Percentiles rank a stretch among this genome's conserved stretches.
Evolutionary conservation across 2,797 vertebrate genomes (phyloP).

Genomic region (Aulostomus chinensis): DNA sequence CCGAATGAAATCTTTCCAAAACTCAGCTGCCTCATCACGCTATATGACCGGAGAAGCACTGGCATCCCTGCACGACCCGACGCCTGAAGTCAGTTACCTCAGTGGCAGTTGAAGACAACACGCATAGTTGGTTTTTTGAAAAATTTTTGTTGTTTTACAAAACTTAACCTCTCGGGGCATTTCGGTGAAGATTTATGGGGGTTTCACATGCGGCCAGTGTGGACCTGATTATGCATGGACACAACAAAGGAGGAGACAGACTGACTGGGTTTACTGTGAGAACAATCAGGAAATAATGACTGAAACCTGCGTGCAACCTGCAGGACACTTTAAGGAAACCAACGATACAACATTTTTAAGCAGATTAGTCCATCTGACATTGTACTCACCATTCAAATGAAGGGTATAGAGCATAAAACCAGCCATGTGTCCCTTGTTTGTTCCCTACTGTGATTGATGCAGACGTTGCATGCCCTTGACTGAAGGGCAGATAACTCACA

Average conservation of each 20-base stretch:
- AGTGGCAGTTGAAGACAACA: constrained; percentile 1
- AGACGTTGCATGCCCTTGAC: constrained; percentile 36
- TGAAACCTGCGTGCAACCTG: constrained; percentile 11
- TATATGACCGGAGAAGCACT: neutral
- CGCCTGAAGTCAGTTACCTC: no score
- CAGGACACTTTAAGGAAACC: constrained; percentile 10
- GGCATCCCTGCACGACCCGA: no score
- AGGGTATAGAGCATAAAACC: constrained; percentile 26
- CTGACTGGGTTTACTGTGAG: constrained; percentile 34
- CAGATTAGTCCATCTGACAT: constrained; percentile 31
- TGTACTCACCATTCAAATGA: constrained; percentile 11
- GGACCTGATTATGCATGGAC: constrained; percentile 43
- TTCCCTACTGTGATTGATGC: constrained; percentile 42
- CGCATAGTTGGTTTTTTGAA: constrained; percentile 22
- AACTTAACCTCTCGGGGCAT: constrained; percentile 40
- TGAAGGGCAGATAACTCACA: neutral
- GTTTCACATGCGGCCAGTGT: constrained; percentile 35
- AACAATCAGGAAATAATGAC: constrained; percentile 22
- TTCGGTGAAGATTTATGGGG: constrained; percentile 48
- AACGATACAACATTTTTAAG: constrained; percentile 12
- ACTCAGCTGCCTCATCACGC: no score
- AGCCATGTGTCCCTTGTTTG: constrained; percentile 16
- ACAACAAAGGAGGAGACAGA: constrained; percentile 26
- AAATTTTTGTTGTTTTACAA: constrained; percentile 35
- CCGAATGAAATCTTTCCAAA: no score